phyloP scores from a whole-genome alignment of 2,888 invertebrate genomes.

The Drosophila antonietae region DNA sequence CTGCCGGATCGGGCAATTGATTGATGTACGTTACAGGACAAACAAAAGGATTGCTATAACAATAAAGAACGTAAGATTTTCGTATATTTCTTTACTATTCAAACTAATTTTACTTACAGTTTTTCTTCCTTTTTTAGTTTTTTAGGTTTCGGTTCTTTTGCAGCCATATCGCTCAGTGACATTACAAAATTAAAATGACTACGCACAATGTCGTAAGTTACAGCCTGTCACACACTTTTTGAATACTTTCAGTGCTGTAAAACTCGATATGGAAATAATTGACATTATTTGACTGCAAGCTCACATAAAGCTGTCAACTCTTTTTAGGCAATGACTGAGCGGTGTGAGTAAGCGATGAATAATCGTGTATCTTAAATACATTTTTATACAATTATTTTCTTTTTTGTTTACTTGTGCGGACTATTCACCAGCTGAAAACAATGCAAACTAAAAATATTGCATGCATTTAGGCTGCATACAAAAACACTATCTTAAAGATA shows the following conservation, averaged over 20 bases:
- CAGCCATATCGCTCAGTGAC: not conserved
- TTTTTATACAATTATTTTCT: not conserved
- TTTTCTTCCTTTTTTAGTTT: not conserved
- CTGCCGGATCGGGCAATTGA: slow-evolving; percentile 37
- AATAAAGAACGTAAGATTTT: not conserved
- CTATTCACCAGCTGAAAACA: not conserved
- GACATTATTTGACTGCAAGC: not conserved
- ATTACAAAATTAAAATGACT: not conserved
- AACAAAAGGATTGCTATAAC: slow-evolving; percentile 34
- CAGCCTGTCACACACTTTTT: not conserved
- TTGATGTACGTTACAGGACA: slow-evolving; percentile 30
- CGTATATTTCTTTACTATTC: not conserved
- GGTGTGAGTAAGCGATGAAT: not conserved
- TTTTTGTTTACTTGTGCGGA: not conserved
- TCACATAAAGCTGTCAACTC: not conserved
- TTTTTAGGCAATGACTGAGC: not conserved
- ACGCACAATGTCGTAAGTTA: not conserved
- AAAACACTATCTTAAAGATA: not conserved
- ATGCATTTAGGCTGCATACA: not conserved
- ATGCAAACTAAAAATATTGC: not conserved
- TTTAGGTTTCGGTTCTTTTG: not conserved
- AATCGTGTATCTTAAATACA: not conserved
- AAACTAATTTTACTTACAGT: not conserved
- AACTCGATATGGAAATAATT: not conserved
- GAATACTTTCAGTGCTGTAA: not conserved